Percentiles rank a stretch among this genome's conserved stretches.
phyloP scores from a whole-genome alignment of 2,113 vertebrate species.

The Ctenodactylus gundi region DNA sequence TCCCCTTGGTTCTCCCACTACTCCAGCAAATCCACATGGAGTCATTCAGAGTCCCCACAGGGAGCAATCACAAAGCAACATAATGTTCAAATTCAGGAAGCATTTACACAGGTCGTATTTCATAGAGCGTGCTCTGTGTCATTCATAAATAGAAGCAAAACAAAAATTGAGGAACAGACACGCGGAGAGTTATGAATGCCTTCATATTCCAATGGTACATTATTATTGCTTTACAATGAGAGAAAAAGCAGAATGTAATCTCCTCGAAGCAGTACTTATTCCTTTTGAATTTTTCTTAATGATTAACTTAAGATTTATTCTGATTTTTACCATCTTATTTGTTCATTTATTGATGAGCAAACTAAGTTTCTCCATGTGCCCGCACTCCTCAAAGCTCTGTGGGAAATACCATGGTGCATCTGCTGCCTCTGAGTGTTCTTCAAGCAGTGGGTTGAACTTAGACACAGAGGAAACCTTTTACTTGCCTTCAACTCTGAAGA shows the following conservation, averaged over 20 bases:
- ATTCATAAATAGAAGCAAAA: background rate
- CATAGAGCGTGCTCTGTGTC: background rate
- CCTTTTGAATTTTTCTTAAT: background rate
- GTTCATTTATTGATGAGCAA: background rate
- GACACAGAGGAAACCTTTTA: background rate
- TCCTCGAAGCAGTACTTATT: conserved; percentile 12
- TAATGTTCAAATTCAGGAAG: conserved; percentile 50
- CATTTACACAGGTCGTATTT: conserved; percentile 28
- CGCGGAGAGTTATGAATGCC: background rate
- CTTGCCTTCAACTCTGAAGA: background rate
- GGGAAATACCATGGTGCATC: background rate
- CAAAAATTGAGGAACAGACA: background rate
- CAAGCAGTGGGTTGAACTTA: background rate
- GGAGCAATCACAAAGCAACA: background rate
- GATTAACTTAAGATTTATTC: background rate
- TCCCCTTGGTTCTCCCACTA: background rate
- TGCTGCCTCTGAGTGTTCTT: background rate
- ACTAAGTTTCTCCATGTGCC: background rate
- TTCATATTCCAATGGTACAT: background rate
- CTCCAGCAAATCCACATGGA: conserved; percentile 1
- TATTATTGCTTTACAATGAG: background rate
- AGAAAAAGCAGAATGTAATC: background rate
- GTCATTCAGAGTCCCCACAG: conserved; percentile 35
- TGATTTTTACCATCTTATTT: background rate
- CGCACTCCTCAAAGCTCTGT: background rate